Percentiles rank a stretch among this genome's conserved stretches.
phyloP scores from a whole-genome alignment of 1,140 invertebrate species.

The Chionoecetes opilio region DNA sequence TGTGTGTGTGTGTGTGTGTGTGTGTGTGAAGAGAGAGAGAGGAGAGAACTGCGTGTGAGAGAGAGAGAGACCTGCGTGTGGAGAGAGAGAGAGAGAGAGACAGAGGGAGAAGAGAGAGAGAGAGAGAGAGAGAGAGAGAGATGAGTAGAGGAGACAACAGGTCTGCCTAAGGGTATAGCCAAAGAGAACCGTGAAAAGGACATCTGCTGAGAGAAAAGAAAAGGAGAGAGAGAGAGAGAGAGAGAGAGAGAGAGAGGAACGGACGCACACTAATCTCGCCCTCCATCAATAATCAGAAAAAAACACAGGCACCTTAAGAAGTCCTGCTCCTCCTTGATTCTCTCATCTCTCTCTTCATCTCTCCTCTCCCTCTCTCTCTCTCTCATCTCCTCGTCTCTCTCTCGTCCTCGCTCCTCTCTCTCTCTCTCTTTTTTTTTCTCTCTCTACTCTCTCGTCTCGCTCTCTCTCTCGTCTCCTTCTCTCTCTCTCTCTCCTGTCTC shows the following conservation, averaged over 20 bases:
- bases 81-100: conserved; percentile 27
- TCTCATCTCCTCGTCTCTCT: not conserved
- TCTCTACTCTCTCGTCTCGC: not conserved
- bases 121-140: conserved; percentile 27
- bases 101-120: conserved; percentile 16
- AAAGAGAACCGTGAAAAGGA: no score
- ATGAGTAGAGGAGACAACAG: not conserved
- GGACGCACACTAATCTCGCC: not conserved
- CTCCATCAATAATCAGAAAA: no score
- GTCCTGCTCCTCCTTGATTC: no score
- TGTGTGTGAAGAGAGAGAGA: not conserved
- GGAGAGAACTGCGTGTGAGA: no score
- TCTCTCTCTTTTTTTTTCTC: not conserved
- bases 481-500: no score
- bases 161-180: no score
- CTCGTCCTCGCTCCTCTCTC: not conserved
- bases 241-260: not conserved
- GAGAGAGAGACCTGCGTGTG: not conserved
- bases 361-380: not conserved
- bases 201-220: not conserved
- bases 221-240: not conserved
- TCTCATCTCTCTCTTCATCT: not conserved
- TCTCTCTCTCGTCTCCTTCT: not conserved
- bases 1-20: no score
- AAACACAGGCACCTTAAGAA: no score